phyloP scores from a whole-genome alignment of 2,113 vertebrate species.

The Gallinago paraguaiae region DNA sequence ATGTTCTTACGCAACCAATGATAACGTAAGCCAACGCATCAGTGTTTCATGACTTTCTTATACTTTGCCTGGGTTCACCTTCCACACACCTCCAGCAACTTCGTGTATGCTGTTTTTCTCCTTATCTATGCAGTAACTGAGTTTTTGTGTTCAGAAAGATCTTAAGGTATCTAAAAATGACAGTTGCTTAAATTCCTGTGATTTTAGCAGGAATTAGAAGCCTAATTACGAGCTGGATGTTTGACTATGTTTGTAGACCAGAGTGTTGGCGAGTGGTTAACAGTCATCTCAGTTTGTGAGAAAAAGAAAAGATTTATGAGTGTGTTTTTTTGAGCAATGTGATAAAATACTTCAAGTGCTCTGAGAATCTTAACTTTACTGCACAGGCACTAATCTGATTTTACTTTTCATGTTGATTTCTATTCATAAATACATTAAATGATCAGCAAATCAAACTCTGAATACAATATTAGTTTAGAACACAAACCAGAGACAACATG shows the following conservation, averaged over 20 bases:
- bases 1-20: not conserved
- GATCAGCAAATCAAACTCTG: conserved; percentile 18
- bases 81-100: not conserved
- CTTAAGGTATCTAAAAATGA: not conserved
- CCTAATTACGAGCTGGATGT: not conserved
- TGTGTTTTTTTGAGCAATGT: not conserved
- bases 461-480: not conserved
- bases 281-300: not conserved
- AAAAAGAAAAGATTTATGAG: not conserved
- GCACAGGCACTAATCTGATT: not conserved
- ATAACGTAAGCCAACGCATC: not conserved
- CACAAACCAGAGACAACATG: not conserved
- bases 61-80: not conserved
- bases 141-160: not conserved
- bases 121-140: not conserved
- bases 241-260: not conserved
- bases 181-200: not conserved
- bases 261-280: not conserved
- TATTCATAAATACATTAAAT: conserved; percentile 18
- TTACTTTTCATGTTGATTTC: not conserved
- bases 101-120: not conserved
- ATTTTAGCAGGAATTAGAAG: not conserved
- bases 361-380: not conserved
- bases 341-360: not conserved
- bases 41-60: not conserved